Evolutionary conservation across 2,797 vertebrate species (phyloP), one percentile per base, ranked within the genome.

Genomic region (Botia kubotai): DNA sequence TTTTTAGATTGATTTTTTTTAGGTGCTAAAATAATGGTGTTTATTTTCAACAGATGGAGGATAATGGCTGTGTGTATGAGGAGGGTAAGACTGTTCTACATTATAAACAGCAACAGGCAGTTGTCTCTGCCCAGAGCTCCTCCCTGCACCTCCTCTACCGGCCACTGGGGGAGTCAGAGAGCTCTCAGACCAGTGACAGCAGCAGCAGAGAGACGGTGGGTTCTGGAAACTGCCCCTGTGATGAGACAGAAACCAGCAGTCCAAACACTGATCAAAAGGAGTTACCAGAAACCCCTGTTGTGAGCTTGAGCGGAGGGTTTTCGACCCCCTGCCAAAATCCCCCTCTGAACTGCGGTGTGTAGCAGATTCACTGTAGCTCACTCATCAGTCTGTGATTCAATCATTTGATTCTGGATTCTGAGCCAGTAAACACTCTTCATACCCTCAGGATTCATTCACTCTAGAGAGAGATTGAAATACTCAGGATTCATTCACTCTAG

Each of bases 201-300:
- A 94, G 95, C 66, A 98, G 97, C 91, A 95, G 95, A 0, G 97
- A 96, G 87, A 98, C 97, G 0, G 95, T 94, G 29, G 97, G 98
- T 91, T 98, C 97, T 0, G 97, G 97, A 65, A 91, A 97, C 83
- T 98, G 95, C 88, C 98, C 97, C 26, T 95, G 95, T 0, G 97
- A 97, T 69, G 97, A 95, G 57, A 95, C 92, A 0, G 96, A 97
- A 21, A 93, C 92, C 0, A 88, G 89, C 0, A 88, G 86, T 86
- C 84, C 85, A 1, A 89, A 89, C 12, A 88, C 58, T 11, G 21
- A 67, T 2, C 66, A 33, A 1, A 48, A 36, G 6, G 19, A 43
- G 39, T 65, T 3, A 26, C 26, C 10, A 19, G 70, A 77, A 16
- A 5, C 10, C 33, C 21, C 63, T 48, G 69, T 50, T 12, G 39